Evolutionary conservation across 2,797 vertebrate species (phyloP).

Genomic region (Taeniopygia guttata): DNA sequence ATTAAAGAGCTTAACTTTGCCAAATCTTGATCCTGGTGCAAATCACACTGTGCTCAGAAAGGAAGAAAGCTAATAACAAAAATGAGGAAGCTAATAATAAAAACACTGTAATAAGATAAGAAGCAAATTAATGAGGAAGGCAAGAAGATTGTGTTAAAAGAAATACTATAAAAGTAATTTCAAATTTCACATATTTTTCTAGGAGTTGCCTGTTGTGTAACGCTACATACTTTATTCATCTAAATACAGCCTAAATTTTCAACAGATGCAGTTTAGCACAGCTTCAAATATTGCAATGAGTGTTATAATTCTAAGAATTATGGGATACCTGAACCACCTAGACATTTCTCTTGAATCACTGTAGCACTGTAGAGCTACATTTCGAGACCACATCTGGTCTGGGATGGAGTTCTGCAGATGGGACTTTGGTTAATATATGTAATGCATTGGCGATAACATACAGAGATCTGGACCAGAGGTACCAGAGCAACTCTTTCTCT

Average conservation of each 20-base stretch:
- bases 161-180: neutral
- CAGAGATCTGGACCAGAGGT: neutral
- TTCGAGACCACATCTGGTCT: neutral
- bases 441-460: neutral
- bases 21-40: neutral
- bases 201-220: neutral
- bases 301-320: neutral
- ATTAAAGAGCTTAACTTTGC: accelerated
- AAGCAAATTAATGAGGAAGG: neutral
- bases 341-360: neutral
- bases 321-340: neutral
- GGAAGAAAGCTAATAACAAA: neutral
- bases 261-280: neutral
- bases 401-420: neutral
- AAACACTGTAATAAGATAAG: neutral
- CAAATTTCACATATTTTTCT: neutral
- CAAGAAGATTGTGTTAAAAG: neutral
- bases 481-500: neutral
- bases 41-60: neutral
- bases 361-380: neutral
- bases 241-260: neutral
- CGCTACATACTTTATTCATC: neutral
- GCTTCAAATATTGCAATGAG: neutral
- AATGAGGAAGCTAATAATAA: neutral
- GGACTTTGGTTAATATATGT: neutral